Base-by-base conservation (phyloP, 2,797 vertebrate species). In the Cirrhinus molitorella region DNA sequence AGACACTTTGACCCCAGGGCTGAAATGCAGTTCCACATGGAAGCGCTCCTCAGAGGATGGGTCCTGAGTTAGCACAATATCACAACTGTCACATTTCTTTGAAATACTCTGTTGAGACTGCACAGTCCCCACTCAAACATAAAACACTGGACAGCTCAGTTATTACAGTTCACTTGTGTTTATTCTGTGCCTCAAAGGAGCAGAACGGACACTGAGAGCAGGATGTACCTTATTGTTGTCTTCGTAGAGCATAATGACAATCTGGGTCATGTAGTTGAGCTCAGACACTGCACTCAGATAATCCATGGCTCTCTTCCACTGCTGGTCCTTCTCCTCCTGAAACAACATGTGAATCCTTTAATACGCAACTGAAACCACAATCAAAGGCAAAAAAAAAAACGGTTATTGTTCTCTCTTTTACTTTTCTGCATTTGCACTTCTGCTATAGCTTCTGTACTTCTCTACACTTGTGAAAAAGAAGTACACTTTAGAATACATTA, bases 191-290 rank as follows among this genome's bases (percentile, higher is more conserved):
- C 49, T 70, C 16, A 75, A 61, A 55, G n/a, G 37, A 80, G 49
- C n/a, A 45, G 51, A 70, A 70, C 10, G 3, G 6, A 65, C 31
- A 28, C 23, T 17, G 16, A 67, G 51, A 37, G 75, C 19, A 40
- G n/a, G 55, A 82, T 90, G 92, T 89, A 99, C 98, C 96, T 96
- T 97, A 83, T 98, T 99, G 93, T 99, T 99, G 94, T 99, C 98
- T 89, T 99, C 98, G 63, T 99, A 99, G 59, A 99, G 94, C 98
- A 99, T 99, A 91, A 99, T 97, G 87, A 99, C 98, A 73, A 99
- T 98, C 95, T 99, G 98, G 68, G 98, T 99, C 98, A 99, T 99
- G 93, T 99, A 99, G 95, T 99, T 99, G 90, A 99, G 96, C 87
- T 99, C 98, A n/a, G 98, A 96, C 88, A 99, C 97, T 21, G 97